phyloP scores from a whole-genome alignment of 2,113 vertebrate species.

The Sceloporus tristichus region DNA sequence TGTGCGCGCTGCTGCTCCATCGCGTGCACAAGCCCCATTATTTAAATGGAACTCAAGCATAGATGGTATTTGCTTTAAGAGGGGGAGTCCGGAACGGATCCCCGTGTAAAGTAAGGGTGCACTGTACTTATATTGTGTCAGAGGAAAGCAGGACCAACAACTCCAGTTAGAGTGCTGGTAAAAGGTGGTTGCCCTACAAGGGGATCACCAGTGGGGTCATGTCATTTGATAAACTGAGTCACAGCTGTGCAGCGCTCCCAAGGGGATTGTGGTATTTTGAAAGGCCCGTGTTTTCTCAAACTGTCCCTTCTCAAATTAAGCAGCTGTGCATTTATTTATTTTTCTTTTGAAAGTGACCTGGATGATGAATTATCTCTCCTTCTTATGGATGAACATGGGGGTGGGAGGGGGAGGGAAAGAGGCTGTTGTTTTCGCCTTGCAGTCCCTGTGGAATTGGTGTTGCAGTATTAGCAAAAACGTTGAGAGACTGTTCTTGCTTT shows the following conservation, averaged over 20 bases:
- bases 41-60: no score
- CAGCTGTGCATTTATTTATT: background rate
- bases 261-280: background rate
- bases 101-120: no score
- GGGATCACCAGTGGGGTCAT: background rate
- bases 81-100: no score
- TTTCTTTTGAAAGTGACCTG: constrained; percentile 10
- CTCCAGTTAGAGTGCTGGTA: background rate
- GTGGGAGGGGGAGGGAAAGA: background rate
- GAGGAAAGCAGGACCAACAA: background rate
- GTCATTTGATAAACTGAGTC: background rate
- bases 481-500: background rate
- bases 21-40: no score
- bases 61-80: no score
- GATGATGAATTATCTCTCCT: constrained; percentile 13
- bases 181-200: background rate
- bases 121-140: background rate
- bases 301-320: background rate
- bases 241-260: background rate
- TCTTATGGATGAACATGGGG: background rate
- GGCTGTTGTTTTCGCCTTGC: background rate
- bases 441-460: background rate
- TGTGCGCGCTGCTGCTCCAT: no score
- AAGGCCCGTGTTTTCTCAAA: background rate
- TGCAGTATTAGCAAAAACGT: background rate